Percentiles rank a stretch among this genome's conserved stretches.
phyloP scores from a whole-genome alignment of 2,888 invertebrate genomes.

The Amorpha juglandis region DNA sequence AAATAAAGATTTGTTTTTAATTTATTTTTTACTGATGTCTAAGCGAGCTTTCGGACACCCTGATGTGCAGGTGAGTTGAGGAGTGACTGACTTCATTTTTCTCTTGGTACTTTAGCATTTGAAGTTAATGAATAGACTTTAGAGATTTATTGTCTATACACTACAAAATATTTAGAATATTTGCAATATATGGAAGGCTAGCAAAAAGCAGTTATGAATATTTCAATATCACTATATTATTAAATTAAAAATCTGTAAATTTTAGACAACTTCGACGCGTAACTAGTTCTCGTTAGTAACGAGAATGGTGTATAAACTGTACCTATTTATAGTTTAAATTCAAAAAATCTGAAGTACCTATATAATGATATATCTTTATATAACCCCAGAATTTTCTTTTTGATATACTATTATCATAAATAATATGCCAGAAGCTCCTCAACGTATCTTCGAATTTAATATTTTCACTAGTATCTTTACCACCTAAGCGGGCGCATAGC shows the following conservation, averaged over 20 bases:
- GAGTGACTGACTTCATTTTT: neutral
- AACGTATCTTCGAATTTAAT: constrained; percentile 55
- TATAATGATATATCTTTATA: too few relatives aligned
- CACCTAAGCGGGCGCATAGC: constrained; percentile 35
- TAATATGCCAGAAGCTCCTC: constrained; percentile 6
- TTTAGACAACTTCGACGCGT: too few relatives aligned
- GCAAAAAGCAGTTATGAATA: neutral
- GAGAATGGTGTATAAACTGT: too few relatives aligned
- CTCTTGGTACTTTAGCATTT: neutral
- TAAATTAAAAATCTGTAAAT: too few relatives aligned
- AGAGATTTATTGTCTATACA: neutral
- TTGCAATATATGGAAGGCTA: neutral
- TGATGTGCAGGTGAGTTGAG: constrained; percentile 17
- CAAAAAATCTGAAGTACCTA: neutral
- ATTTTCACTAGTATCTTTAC: constrained; percentile 42
- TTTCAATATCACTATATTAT: too few relatives aligned
- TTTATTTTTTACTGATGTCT: constrained; percentile 38
- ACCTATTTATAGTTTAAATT: too few relatives aligned
- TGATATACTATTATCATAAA: constrained; percentile 28
- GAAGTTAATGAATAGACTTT: constrained; percentile 1
- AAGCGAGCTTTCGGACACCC: neutral
- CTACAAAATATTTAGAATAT: too few relatives aligned
- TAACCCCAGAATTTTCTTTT: neutral
- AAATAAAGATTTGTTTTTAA: constrained; percentile 24
- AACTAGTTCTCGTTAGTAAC: too few relatives aligned